Percentiles rank a stretch among this genome's conserved stretches.
phyloP scores from a whole-genome alignment of 2,888 invertebrate genomes.

The Fragum whitleyi region DNA sequence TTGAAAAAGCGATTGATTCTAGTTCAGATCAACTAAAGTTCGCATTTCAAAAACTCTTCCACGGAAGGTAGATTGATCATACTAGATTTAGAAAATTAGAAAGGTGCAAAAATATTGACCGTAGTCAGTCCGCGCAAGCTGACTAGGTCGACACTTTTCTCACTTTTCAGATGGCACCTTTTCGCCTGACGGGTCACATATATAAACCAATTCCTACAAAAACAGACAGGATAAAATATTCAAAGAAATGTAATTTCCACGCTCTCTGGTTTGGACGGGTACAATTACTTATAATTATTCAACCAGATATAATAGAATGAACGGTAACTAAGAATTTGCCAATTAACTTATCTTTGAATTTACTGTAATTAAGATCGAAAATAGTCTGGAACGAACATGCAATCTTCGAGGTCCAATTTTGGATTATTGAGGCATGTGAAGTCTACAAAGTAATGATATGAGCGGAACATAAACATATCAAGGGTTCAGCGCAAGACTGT shows the following conservation, averaged over 20 bases:
- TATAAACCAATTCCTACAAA: too few species aligned
- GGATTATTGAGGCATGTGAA: not conserved
- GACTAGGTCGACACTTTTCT: too few species aligned
- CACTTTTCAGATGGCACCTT: too few species aligned
- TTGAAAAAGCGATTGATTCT: too few species aligned
- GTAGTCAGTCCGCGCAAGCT: too few species aligned
- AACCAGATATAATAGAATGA: not conserved
- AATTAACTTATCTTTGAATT: not conserved
- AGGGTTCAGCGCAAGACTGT: too few species aligned
- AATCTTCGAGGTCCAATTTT: not conserved
- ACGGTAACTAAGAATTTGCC: not conserved
- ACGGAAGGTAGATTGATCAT: too few species aligned
- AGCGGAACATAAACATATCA: not conserved
- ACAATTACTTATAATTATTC: not conserved
- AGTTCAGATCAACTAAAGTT: too few species aligned
- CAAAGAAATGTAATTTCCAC: constrained; percentile 4
- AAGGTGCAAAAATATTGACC: too few species aligned
- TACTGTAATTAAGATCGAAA: not conserved
- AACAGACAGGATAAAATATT: not conserved
- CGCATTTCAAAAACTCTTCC: too few species aligned
- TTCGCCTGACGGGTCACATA: too few species aligned
- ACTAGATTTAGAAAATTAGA: too few species aligned
- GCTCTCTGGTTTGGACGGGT: not conserved
- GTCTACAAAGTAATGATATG: not conserved
- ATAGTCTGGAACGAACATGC: not conserved